Base-by-base conservation (phyloP, 1,140 invertebrate species). In the Aricia agestis region DNA sequence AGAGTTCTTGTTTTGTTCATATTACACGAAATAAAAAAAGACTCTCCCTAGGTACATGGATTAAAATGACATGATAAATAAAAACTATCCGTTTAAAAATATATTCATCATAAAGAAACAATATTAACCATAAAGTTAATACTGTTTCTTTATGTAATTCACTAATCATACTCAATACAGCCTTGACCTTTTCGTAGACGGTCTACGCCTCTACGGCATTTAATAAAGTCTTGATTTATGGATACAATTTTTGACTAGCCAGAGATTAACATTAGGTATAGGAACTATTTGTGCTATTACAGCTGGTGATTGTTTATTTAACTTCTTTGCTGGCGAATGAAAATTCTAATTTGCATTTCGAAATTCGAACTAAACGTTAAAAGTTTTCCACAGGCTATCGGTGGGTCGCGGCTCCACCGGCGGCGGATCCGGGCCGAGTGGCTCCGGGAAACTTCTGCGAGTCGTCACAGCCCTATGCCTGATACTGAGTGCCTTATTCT, bases 381-480 rank as follows among this genome's bases (percentile, higher is more conserved):
- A 52, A 15, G 45, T 52, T 52, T 52, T 52, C 11, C 11, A 71
- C 73, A 92, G 92, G 74, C 73, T 92, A 66, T 92, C 91, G 66
- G 88, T 92, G 19, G 92, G 92, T 6, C 90, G 91, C 74, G 92
- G 93, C 1, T 86, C 86, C 0, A 90, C 90, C 2, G 87, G 84
- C 11, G 90, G 87, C 9, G 74, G 80, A 9, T 69, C 76, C 3
- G 89, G 90, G 0, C 83, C 87, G n/a, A 92, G 90, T 66, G 88
- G 88, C 1, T 91, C 89, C 3, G 93, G 93, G 2, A 89, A 92
- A 67, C 92, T 94, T 42, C 84, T 96, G 10, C 92, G 95, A 3
- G 82, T 94, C n/a, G 93, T 97, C 83, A 95, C 96, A 3, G 94
- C 95, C 1, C 70, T 94, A 0, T 94, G 93, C 69, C 92, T 96